Percentiles rank a stretch among this genome's conserved stretches.
phyloP scores from a whole-genome alignment of 2,888 invertebrate genomes.

The Empis livida region DNA sequence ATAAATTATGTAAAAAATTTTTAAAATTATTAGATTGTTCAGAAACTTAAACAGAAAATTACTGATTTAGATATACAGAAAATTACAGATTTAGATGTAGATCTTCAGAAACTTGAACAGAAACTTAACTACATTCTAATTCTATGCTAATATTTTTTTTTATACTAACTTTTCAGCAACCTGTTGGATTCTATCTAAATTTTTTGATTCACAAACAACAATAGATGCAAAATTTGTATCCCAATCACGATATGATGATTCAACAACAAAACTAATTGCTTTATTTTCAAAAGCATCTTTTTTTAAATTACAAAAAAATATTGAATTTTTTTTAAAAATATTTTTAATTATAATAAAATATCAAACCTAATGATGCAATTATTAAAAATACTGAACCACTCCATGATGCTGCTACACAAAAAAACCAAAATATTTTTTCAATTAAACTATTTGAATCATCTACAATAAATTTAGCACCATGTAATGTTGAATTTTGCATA shows the following conservation, averaged over 20 bases:
- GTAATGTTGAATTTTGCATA: slow-evolving; percentile 51
- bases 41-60: no score
- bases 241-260: slow-evolving; percentile 61
- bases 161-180: slow-evolving; percentile 47
- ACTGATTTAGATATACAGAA: no score
- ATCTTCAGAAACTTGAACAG: no score
- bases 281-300: slow-evolving; percentile 45
- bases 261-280: slow-evolving; percentile 64
- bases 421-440: slow-evolving; percentile 53
- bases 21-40: neutral
- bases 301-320: neutral
- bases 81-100: no score
- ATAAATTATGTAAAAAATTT: slow-evolving; percentile 12
- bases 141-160: no score
- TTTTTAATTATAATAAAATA: neutral
- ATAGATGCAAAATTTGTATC: slow-evolving; percentile 58
- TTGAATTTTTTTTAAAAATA: neutral
- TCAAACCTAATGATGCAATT: slow-evolving; percentile 39
- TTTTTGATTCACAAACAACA: slow-evolving; percentile 55
- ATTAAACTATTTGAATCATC: slow-evolving; percentile 44
- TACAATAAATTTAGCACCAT: slow-evolving; percentile 57
- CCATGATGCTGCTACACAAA: slow-evolving; percentile 52
- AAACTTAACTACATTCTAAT: no score
- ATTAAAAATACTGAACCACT: slow-evolving; percentile 52
- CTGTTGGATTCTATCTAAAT: slow-evolving; percentile 46